Evolutionary conservation across 2,888 invertebrate genomes (phyloP).

Genomic region (Dusona sp.): DNA sequence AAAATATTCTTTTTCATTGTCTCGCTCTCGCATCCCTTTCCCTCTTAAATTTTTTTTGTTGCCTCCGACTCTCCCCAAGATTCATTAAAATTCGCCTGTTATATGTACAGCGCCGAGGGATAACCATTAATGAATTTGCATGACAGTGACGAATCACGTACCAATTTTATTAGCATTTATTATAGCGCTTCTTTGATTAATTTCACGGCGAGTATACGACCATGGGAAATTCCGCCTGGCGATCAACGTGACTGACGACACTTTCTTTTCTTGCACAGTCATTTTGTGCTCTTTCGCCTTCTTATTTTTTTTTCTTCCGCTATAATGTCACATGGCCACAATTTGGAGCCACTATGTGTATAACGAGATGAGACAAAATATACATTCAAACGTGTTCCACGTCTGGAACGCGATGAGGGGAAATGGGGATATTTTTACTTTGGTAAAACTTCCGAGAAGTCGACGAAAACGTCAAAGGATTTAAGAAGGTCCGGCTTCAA

Average conservation of each 20-base stretch:
- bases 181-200: constrained; percentile 47
- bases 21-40: constrained; percentile 18
- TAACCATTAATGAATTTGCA: constrained; percentile 52
- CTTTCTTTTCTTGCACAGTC: constrained; percentile 40
- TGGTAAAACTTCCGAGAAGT: constrained; percentile 78
- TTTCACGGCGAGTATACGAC: constrained; percentile 34
- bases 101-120: constrained; percentile 24
- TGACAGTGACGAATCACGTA: constrained; percentile 63
- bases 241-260: constrained; percentile 32
- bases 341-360: constrained; percentile 56
- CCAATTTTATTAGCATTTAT: constrained; percentile 57
- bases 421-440: constrained; percentile 78
- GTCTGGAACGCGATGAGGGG: constrained; percentile 56
- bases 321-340: constrained; percentile 42
- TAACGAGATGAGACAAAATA: constrained; percentile 18
- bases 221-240: background rate
- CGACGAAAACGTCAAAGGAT: constrained; percentile 77
- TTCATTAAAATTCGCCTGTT: constrained; percentile 64
- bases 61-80: constrained; percentile 36
- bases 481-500: constrained; percentile 74
- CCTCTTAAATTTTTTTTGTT: constrained; percentile 3
- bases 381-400: constrained; percentile 39
- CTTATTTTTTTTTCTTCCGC: background rate
- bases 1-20: constrained; percentile 60
- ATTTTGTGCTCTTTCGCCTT: constrained; percentile 6